A percentile compares a stretch with the other conserved stretches of the same genome.
These are phyloP conservation scores for Columba janthina DNA, from an alignment of 2,113 vertebrate genomes.

Conservation along the genomic window DNA sequence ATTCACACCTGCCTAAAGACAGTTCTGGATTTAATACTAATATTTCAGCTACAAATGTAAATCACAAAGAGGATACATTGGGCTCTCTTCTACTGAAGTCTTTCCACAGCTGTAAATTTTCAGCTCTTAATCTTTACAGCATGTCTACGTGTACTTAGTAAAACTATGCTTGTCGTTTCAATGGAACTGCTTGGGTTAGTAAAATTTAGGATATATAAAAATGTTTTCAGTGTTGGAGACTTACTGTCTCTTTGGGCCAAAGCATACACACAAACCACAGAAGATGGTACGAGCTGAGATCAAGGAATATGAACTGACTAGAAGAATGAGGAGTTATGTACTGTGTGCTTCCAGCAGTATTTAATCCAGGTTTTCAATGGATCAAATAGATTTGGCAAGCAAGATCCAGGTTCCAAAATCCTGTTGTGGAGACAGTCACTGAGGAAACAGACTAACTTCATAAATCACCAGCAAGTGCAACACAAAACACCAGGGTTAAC, in stretches of 20 bases:
- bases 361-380: slow-evolving; percentile 6
- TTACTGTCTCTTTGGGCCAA: background rate
- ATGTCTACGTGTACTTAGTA: background rate
- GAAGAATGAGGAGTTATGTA: background rate
- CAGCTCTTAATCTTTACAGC: background rate
- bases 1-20: background rate
- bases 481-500: background rate
- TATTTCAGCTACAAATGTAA: background rate
- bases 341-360: background rate
- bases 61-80: background rate
- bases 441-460: background rate
- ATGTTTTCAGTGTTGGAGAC: background rate
- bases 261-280: background rate
- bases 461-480: background rate
- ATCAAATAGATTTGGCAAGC: slow-evolving; percentile 18
- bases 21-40: background rate
- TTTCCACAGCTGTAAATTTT: background rate
- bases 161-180: background rate
- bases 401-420: slow-evolving; percentile 14
- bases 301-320: background rate
- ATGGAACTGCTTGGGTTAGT: background rate
- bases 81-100: background rate
- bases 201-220: background rate
- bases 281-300: background rate
- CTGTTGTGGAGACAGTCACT: slow-evolving; percentile 8